Conservation (phyloP, 2,888 invertebrate species). For the Aproaerema taeniolella region DNA sequence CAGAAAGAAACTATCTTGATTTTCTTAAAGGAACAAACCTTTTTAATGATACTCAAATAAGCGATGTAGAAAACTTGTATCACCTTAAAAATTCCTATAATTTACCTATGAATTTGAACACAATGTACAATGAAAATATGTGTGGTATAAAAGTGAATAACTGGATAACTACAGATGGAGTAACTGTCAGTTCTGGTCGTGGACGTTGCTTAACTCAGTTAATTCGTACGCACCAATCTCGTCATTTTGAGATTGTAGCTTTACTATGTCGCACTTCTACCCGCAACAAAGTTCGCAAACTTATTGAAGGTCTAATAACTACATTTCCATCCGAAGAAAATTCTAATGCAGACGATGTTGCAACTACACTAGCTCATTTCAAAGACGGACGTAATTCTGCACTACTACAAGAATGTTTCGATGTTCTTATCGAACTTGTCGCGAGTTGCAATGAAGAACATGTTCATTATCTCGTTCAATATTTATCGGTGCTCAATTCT, state of each 20-base stretch:
- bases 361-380: constrained; percentile 36
- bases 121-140: constrained; percentile 43
- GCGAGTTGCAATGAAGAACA: constrained; percentile 51
- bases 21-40: constrained; percentile 59
- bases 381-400: constrained; percentile 48
- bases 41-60: constrained; percentile 41
- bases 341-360: constrained; percentile 23
- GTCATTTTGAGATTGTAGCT: constrained; percentile 35
- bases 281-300: constrained; percentile 41
- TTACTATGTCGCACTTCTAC: constrained; percentile 50
- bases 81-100: constrained; percentile 59
- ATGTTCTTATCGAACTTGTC: constrained; percentile 48
- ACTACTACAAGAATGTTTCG: constrained; percentile 43
- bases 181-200: constrained; percentile 37
- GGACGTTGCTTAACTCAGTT: constrained; percentile 43
- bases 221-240: constrained; percentile 35
- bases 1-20: constrained; percentile 66
- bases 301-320: constrained; percentile 48
- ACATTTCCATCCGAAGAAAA: constrained; percentile 21
- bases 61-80: constrained; percentile 52
- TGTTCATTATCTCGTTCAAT: constrained; percentile 46
- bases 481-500: constrained; percentile 46
- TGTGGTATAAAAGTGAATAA: constrained; percentile 32
- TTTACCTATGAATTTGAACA: constrained; percentile 43
- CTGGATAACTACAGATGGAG: constrained; percentile 34